phyloP scores from a whole-genome alignment of 2,797 vertebrate genomes.

The Eulemur coronatus region DNA sequence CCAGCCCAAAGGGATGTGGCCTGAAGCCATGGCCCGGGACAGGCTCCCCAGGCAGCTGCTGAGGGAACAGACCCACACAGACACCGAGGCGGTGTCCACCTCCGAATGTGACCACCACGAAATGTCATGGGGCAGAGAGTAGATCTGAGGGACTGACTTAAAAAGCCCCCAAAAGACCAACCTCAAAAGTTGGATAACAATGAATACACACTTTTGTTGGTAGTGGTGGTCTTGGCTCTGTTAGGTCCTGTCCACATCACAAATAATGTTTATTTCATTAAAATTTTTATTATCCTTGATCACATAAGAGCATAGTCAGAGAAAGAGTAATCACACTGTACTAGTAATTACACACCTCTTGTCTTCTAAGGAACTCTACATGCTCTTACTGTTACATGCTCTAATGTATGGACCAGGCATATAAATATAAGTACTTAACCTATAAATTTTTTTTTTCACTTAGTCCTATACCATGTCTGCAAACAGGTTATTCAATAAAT shows the following conservation, averaged over 20 bases:
- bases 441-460: background rate
- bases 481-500: conserved; percentile 40
- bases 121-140: background rate
- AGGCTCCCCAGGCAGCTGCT: background rate
- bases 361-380: background rate
- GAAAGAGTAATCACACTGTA: background rate
- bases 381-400: background rate
- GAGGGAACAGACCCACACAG: too few species aligned
- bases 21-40: background rate
- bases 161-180: background rate
- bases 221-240: background rate
- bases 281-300: background rate
- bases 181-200: background rate
- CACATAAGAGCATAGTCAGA: background rate
- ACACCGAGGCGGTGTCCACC: background rate
- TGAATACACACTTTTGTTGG: background rate
- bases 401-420: background rate
- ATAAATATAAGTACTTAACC: background rate
- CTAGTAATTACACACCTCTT: background rate
- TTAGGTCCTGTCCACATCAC: background rate
- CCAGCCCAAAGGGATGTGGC: background rate
- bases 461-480: background rate
- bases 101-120: background rate
- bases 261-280: conserved; percentile 18
- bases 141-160: background rate